Evolutionary conservation across 2,888 invertebrate species (phyloP), one percentile per base, ranked within the genome.

Genomic region (Entomobrya multifasciata): DNA sequence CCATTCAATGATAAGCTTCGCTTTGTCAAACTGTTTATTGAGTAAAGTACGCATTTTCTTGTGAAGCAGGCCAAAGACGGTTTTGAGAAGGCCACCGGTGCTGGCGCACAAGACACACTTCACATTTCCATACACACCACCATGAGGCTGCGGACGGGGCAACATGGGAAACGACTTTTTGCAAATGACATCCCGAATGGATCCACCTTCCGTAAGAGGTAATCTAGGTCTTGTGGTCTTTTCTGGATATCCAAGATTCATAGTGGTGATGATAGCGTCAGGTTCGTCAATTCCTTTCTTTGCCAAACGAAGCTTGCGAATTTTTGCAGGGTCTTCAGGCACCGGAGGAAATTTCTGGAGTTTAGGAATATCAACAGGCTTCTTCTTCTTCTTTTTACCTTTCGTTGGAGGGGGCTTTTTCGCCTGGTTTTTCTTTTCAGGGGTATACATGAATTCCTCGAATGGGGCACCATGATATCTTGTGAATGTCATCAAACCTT

Each of bases 141-240:
- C 89, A 41, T 90, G 90, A n/a, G 88, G 89, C 25, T 85, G 87
- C 10, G 91, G 91, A 15, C 91, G 78, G n/a, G 91, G 90, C 1
- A 90, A 89, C 3, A 91, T 76, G 8, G 91, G 91, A 67, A 85
- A 90, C n/a, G 74, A 84, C 30, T 89, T 87, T 11, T 90, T 88
- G 67, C 91, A 91, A 44, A 90, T 84, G 6, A 90, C 90, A 83
- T 90, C 89, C 20, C 89, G 67, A 15, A 91, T 86, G 0, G 91
- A 90, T 1, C 91, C 91, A 27, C 86, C 87, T 70, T 86, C 82
- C 4, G 47, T 70, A 4, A 89, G 49, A 0, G 89, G 89, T 17
- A 78, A 65, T 20, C 62, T 17, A 13, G 88, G 84, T 36, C 89
- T 47, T 10, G 89, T 87, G 0, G 89, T 89, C 60, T 87, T 86